These are phyloP conservation scores for Sphinx pinastri DNA, from an alignment of 2,888 invertebrate species.

Conservation along the genomic window DNA sequence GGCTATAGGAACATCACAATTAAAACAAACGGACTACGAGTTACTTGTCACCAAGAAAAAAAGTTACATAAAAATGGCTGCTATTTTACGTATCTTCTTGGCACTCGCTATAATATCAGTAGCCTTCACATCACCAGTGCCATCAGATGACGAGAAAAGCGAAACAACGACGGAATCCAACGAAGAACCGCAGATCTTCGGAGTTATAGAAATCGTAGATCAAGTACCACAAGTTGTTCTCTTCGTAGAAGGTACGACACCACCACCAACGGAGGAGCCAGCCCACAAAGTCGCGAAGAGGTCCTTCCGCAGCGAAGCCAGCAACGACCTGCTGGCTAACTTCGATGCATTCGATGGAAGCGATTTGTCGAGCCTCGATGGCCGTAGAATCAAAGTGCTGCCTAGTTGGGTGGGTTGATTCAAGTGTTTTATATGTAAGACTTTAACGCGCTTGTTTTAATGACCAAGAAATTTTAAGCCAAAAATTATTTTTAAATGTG, in stretches of 20 bases:
- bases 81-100: constrained; percentile 58
- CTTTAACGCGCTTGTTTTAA: no score
- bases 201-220: constrained; percentile 61
- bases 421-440: background rate
- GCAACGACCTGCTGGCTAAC: constrained; percentile 66
- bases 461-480: background rate
- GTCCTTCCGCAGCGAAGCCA: constrained; percentile 66
- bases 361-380: constrained; percentile 59
- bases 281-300: constrained; percentile 66
- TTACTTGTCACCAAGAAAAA: constrained; percentile 34
- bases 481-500: background rate
- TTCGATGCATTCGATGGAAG: constrained; percentile 65
- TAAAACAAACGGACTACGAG: constrained; percentile 42
- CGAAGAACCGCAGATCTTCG: constrained; percentile 48
- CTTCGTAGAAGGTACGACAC: constrained; percentile 46
- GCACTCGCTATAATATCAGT: constrained; percentile 56
- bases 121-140: constrained; percentile 57
- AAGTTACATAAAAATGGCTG: constrained; percentile 59
- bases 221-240: constrained; percentile 59
- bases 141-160: constrained; percentile 41
- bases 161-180: constrained; percentile 44
- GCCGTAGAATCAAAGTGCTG: constrained; percentile 73
- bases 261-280: constrained; percentile 46
- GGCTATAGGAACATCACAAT: constrained; percentile 40
- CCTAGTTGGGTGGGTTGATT: constrained; percentile 71